phyloP scores from a whole-genome alignment of 2,113 vertebrate species.

The Mesitornis unicolor region DNA sequence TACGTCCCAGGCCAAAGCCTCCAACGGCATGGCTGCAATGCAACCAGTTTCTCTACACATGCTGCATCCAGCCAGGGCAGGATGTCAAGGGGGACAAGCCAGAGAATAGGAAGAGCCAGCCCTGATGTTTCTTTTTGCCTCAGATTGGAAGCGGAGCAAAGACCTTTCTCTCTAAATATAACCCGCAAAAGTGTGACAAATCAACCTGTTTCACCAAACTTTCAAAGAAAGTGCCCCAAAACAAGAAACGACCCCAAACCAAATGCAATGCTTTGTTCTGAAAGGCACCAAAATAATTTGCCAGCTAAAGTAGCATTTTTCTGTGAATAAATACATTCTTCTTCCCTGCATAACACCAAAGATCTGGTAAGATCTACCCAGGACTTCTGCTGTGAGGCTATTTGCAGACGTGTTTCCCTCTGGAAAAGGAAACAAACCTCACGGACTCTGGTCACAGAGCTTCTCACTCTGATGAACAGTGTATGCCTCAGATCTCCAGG shows the following conservation, averaged over 20 bases:
- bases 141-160: background rate
- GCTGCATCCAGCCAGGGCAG: background rate
- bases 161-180: background rate
- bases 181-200: background rate
- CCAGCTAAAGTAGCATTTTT: background rate
- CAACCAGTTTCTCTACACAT: accelerated
- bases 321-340: background rate
- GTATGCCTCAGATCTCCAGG: background rate
- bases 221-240: background rate
- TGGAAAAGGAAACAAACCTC: background rate
- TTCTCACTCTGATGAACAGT: background rate
- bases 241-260: background rate
- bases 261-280: background rate
- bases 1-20: background rate
- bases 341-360: background rate
- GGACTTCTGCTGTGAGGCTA: background rate
- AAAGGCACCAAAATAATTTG: background rate
- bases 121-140: background rate
- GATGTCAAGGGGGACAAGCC: background rate
- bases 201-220: background rate
- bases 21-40: accelerated
- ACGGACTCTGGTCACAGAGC: background rate
- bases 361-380: background rate
- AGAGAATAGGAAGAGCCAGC: background rate
- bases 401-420: background rate